Base-by-base conservation (phyloP, 1,140 invertebrate genomes). In the Achroia grisella region DNA sequence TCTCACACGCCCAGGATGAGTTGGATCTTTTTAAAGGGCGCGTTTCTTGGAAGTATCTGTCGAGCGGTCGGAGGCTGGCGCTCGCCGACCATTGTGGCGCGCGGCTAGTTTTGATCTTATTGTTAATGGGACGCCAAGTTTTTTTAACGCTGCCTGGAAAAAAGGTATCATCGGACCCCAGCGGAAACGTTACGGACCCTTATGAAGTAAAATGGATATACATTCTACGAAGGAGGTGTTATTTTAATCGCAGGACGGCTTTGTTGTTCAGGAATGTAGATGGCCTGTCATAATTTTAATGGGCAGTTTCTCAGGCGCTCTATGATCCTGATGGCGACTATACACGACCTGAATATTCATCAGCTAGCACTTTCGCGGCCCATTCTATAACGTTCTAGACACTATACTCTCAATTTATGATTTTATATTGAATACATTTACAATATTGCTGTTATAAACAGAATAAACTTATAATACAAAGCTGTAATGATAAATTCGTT, bases 101-200 rank as follows among this genome's bases (percentile, higher is more conserved):
- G 80, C 80, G 80, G 80, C 78, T 79, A 80, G 72, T 84, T 84
- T 84, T 84, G 80, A 84, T 84, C 77, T 82, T 80, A 84, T 84
- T 84, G 80, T 84, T 84, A 82, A 79, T 84, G 71, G 77, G 76
- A 84, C 78, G 77, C 74, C 71, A 80, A 69, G 74, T 84, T 84
- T 84, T 84, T 84, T 80, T 66, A 71, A 71, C 49, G 51, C 48
- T 43, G 44, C 52, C 73, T 52, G 70, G 76, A 79, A 84, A 84
- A 84, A 84, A 84, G 70, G 72, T 75, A 78, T 72, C 74, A 78
- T 75, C 63, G 68, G 70, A 71, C 63, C 74, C 77, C 78, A 75
- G 67, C 80, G 78, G 80, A 84, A 84, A 84, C 78, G 76, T 80
- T 79, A 78, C 62, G 68, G 71, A 63, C 71, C 76, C 76, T 71